Base-by-base conservation (phyloP, 1,140 invertebrate genomes). In the Anthonomus grandis region DNA sequence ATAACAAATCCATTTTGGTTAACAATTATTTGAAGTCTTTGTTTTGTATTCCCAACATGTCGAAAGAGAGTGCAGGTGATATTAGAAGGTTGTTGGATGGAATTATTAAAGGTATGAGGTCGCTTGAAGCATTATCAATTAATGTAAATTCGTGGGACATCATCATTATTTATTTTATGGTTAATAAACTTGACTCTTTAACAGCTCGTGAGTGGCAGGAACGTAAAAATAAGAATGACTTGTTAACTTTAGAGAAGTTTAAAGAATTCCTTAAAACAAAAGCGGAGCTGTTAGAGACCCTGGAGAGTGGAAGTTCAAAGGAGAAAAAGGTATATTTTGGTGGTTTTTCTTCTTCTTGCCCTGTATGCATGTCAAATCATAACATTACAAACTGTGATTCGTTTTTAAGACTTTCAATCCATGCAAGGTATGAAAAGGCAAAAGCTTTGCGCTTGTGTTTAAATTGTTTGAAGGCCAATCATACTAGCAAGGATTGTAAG, bases 1-100 rank as follows among this genome's bases (percentile, higher is more conserved):
- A 72, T 23, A 70, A 72, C 34, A 56, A 48, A 17, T 47, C 56
- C 6, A 15, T 67, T 21, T 39, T 65, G 12, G 45, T 63, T 6
- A 19, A 57, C 18, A 61, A 57, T 25, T 48, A 61, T 34, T 23
- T 61, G 1, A 44, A 38, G 21, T 31, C 37, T 13, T 15, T 61
- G 9, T 57, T 61, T 44, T 19, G 27, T 19, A 36, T 46, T 6
- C 21, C 23, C 15, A 24, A 4, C 6, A 38, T 37, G 8, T 22
- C 12, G 9, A 50, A 38, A 50, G 4, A 4, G 19, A 37, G 17
- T n/a, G 1, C 19, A 3, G 19, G 8, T 12, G n/a, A 13, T 3
- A 17, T 44, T 22, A 18, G 41, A 44, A 44, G 10, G 19, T 17
- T 44, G 23, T 17, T 44, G 8, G 15, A 50, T 38, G 15, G 12